These are phyloP conservation scores for Silvanus unidentatus DNA, from an alignment of 2,888 invertebrate genomes.

Conservation along the genomic window DNA sequence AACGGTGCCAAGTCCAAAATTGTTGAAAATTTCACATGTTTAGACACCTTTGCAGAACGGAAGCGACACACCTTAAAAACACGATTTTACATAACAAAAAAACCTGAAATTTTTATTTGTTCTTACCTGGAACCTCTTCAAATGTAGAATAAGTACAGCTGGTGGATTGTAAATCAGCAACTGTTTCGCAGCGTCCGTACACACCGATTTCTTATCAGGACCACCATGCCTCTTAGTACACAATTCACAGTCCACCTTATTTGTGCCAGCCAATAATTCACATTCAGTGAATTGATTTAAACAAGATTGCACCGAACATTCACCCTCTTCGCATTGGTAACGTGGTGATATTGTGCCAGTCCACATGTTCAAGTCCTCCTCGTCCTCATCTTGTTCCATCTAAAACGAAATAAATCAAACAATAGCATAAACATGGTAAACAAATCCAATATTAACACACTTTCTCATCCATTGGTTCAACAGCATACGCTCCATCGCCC, in stretches of 20 bases:
- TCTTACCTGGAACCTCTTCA: slow-evolving; percentile 88
- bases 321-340: slow-evolving; percentile 69
- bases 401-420: slow-evolving; percentile 19
- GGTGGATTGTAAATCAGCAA: slow-evolving; percentile 87
- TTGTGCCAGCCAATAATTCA: slow-evolving; percentile 85
- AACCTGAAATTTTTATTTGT: background rate
- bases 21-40: slow-evolving; percentile 81
- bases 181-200: slow-evolving; percentile 77
- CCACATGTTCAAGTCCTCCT: slow-evolving; percentile 33
- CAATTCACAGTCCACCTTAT: slow-evolving; percentile 87
- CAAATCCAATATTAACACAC: slow-evolving; percentile 20
- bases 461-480: slow-evolving; percentile 35
- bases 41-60: slow-evolving; percentile 75
- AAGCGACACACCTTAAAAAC: slow-evolving; percentile 32
- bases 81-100: background rate
- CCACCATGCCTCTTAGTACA: slow-evolving; percentile 74
- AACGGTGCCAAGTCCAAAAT: slow-evolving; percentile 85
- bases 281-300: slow-evolving; percentile 87
- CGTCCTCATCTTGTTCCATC: slow-evolving; percentile 42
- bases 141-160: slow-evolving; percentile 86
- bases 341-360: slow-evolving; percentile 51
- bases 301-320: slow-evolving; percentile 82
- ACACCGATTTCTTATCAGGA: slow-evolving; percentile 65
- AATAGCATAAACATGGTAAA: background rate
- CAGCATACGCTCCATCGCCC: slow-evolving; percentile 13